A percentile compares a stretch with the other conserved stretches of the same genome.
phyloP scores from a whole-genome alignment of 2,888 invertebrate genomes.

The Agonum fuliginosum region DNA sequence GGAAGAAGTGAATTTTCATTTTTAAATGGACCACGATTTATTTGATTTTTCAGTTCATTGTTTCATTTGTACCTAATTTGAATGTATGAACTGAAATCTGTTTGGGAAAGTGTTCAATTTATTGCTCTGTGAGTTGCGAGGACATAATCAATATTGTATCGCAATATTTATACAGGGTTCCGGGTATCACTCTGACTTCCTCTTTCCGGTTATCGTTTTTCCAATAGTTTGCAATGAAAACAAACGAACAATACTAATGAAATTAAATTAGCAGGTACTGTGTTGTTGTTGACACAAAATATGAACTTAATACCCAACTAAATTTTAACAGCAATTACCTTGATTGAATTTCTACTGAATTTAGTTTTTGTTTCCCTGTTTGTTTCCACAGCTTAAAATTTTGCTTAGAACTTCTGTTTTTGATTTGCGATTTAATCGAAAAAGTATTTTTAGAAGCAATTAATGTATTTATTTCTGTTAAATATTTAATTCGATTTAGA shows the following conservation, averaged over 20 bases:
- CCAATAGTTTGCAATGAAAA: constrained; percentile 11
- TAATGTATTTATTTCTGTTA: too few relatives aligned
- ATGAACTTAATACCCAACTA: too few relatives aligned
- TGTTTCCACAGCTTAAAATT: too few relatives aligned
- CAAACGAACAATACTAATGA: constrained; percentile 32
- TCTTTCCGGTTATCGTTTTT: constrained; percentile 20
- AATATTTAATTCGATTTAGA: background rate
- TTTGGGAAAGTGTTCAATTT: constrained; percentile 38
- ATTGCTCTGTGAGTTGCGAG: constrained; percentile 12
- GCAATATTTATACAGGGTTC: constrained; percentile 21
- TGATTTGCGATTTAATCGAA: too few relatives aligned
- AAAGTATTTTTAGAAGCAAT: too few relatives aligned
- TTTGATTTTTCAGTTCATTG: constrained; percentile 29
- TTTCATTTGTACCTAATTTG: constrained; percentile 26
- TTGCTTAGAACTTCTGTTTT: too few relatives aligned
- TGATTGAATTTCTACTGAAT: too few relatives aligned
- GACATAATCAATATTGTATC: constrained; percentile 41
- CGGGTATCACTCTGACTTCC: background rate
- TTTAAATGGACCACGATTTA: constrained; percentile 14
- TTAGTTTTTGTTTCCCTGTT: too few relatives aligned
- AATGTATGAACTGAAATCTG: constrained; percentile 24
- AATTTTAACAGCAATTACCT: too few relatives aligned
- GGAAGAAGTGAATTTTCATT: constrained; percentile 4
- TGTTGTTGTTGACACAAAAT: background rate
- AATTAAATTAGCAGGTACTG: background rate